These are phyloP conservation scores for Montipora sp. DNA, from an alignment of 64 coral and sea anemone species.

Conservation along the genomic window DNA sequence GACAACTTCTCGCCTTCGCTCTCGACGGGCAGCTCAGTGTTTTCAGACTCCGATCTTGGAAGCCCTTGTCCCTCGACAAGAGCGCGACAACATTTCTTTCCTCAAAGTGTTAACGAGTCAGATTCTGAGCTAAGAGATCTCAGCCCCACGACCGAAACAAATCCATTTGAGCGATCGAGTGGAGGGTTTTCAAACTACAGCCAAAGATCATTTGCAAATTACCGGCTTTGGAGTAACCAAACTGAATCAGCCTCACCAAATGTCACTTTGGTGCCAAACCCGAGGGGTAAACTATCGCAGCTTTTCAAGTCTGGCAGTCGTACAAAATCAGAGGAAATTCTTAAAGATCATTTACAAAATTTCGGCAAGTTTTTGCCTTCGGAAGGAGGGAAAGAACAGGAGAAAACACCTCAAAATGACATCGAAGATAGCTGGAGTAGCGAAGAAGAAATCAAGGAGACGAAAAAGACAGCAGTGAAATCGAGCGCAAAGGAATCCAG, in stretches of 20 bases:
- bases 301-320: slow-evolving; percentile 59
- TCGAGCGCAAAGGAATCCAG: slow-evolving; percentile 70
- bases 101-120: slow-evolving; percentile 23
- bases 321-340: slow-evolving; percentile 70
- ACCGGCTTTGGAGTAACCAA: slow-evolving; percentile 62
- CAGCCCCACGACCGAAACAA: slow-evolving; percentile 5
- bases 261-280: slow-evolving; percentile 64
- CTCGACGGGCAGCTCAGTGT: slow-evolving; percentile 40
- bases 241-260: slow-evolving; percentile 47
- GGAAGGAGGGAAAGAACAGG: slow-evolving; percentile 24
- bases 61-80: slow-evolving; percentile 3
- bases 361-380: slow-evolving; percentile 56
- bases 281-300: slow-evolving; percentile 32
- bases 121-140: slow-evolving; percentile 17
- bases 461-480: neutral
- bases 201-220: slow-evolving; percentile 60
- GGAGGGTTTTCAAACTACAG: slow-evolving; percentile 20
- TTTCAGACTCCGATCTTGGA: slow-evolving; percentile 21
- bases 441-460: slow-evolving; percentile 26
- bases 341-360: slow-evolving; percentile 68
- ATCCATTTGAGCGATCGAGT: slow-evolving; percentile 20
- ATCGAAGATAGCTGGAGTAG: slow-evolving; percentile 31
- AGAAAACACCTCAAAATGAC: neutral
- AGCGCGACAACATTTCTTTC: slow-evolving; percentile 13
- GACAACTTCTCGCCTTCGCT: slow-evolving; percentile 58